A percentile compares a stretch with the other conserved stretches of the same genome.
Evolutionary conservation across 2,888 invertebrate genomes (phyloP).

Genomic region (Patella ulyssiponensis): DNA sequence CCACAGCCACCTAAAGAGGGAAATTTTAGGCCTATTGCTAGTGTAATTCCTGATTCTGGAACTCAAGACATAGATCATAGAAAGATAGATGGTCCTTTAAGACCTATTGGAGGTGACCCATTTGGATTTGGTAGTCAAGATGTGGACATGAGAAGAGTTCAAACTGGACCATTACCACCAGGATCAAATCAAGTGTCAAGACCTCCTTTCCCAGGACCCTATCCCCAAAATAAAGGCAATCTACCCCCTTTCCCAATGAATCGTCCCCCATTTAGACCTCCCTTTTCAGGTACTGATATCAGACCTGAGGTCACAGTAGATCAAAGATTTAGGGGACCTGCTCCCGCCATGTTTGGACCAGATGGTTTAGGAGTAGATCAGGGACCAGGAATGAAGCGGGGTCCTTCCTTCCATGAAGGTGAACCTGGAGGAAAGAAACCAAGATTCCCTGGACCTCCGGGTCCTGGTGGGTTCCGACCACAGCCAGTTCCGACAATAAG

Average conservation of each 20-base stretch:
- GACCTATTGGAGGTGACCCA: not conserved
- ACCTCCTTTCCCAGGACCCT: not conserved
- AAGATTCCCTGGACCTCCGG: not conserved
- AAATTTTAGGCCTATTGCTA: not conserved
- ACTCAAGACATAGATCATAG: not conserved
- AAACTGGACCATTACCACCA: not conserved
- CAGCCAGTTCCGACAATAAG: not conserved
- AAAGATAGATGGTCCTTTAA: not conserved
- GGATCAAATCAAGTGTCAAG: not conserved
- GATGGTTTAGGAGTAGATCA: not conserved
- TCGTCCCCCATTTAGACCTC: not conserved
- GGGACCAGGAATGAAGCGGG: not conserved
- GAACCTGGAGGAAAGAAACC: not conserved
- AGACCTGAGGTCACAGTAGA: not conserved
- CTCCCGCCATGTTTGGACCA: not conserved
- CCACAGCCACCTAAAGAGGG: not conserved
- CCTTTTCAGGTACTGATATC: not conserved
- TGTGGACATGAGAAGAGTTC: not conserved
- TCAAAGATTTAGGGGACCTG: not conserved
- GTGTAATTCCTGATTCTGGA: not conserved
- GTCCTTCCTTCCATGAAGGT: not conserved
- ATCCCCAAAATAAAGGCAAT: not conserved
- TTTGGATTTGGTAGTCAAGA: constrained; percentile 1
- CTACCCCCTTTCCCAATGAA: not conserved
- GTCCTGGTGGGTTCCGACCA: not conserved